Percentiles rank a stretch among this genome's conserved stretches.
These are phyloP conservation scores for Atrina japonica DNA, from an alignment of 2,888 invertebrate species.

Conservation along the genomic window DNA sequence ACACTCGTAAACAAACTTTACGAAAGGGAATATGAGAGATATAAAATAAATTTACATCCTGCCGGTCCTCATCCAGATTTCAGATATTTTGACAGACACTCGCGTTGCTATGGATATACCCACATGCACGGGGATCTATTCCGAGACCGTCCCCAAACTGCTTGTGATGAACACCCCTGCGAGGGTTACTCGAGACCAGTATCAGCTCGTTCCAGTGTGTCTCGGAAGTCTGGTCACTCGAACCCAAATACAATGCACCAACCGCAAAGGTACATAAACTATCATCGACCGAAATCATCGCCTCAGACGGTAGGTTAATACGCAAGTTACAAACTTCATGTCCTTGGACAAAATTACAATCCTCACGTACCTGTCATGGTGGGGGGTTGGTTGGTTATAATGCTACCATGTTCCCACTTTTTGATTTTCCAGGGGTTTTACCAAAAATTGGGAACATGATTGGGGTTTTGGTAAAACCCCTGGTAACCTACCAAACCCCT, in stretches of 20 bases:
- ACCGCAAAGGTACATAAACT: constrained; percentile 63
- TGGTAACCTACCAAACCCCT: too few relatives aligned
- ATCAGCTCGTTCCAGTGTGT: constrained; percentile 44
- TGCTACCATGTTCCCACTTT: too few relatives aligned
- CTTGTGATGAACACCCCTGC: constrained; percentile 52
- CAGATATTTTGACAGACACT: constrained; percentile 68
- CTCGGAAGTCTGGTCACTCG: constrained; percentile 37
- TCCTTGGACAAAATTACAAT: too few relatives aligned
- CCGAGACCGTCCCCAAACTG: constrained; percentile 58
- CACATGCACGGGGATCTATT: constrained; percentile 61
- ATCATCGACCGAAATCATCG: constrained; percentile 66
- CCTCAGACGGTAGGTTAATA: constrained; percentile 57
- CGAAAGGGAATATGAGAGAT: constrained; percentile 50
- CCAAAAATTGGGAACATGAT: too few relatives aligned
- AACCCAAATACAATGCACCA: constrained; percentile 52
- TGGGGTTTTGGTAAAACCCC: too few relatives aligned
- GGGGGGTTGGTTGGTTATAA: too few relatives aligned
- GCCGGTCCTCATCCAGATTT: constrained; percentile 62
- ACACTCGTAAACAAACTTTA: constrained; percentile 63
- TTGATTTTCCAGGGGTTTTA: too few relatives aligned
- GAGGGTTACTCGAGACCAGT: constrained; percentile 31
- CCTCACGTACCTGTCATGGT: too few relatives aligned
- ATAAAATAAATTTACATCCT: constrained; percentile 56
- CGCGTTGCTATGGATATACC: constrained; percentile 64
- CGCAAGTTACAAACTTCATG: too few relatives aligned